These are phyloP conservation scores for Apodemia duryi DNA, from an alignment of 2,888 invertebrate genomes.

Conservation along the genomic window DNA sequence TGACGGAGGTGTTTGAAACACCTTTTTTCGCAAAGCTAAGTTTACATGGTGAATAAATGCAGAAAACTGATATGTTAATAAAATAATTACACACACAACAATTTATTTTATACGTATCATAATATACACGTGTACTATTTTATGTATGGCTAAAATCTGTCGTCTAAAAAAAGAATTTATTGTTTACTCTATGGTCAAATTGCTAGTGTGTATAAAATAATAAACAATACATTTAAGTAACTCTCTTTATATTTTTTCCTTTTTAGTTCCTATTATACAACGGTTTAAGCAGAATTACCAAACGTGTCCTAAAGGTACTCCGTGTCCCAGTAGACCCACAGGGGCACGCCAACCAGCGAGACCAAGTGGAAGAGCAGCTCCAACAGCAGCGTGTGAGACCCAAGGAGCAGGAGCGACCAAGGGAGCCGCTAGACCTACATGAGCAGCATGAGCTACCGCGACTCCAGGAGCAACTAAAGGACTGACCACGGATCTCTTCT, in stretches of 20 bases:
- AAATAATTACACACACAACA: no score
- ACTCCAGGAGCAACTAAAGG: slow-evolving; percentile 42
- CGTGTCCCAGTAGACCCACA: slow-evolving; percentile 34
- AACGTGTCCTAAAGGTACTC: slow-evolving; percentile 38
- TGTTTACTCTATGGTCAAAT: no score
- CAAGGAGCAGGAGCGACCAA: slow-evolving; percentile 27
- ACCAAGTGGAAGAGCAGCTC: slow-evolving; percentile 32
- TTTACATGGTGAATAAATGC: no score
- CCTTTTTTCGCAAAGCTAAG: no score
- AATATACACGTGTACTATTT: no score
- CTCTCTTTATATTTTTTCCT: slow-evolving; percentile 62
- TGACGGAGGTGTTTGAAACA: no score
- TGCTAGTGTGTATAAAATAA: neutral
- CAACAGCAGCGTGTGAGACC: slow-evolving; percentile 30
- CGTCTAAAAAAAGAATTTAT: no score
- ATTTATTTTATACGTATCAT: no score
- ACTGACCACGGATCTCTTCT: slow-evolving; percentile 57
- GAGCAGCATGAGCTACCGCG: slow-evolving; percentile 33
- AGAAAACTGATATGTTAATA: no score
- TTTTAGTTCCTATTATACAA: slow-evolving; percentile 29
- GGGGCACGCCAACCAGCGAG: slow-evolving; percentile 26
- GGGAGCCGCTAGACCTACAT: slow-evolving; percentile 35
- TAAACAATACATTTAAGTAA: slow-evolving; percentile 43
- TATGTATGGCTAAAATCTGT: no score
- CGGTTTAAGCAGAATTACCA: slow-evolving; percentile 47